These are phyloP conservation scores for Morphnarchus princeps DNA, from an alignment of 2,113 vertebrate species.

Conservation along the genomic window DNA sequence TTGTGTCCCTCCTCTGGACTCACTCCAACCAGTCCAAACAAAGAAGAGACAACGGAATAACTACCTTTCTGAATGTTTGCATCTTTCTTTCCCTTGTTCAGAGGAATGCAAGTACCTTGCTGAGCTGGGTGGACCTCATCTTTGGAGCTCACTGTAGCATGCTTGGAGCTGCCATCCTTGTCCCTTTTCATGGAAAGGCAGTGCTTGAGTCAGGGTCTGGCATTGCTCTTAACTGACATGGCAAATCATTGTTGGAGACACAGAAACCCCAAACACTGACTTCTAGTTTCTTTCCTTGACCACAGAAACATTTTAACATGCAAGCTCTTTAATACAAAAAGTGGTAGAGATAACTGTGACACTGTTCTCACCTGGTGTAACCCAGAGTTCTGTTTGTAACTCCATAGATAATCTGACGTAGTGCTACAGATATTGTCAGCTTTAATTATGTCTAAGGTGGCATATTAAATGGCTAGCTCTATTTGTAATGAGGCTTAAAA, in stretches of 20 bases:
- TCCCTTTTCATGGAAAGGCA: neutral
- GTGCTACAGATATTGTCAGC: neutral
- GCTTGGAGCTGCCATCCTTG: neutral
- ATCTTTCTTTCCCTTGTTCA: neutral
- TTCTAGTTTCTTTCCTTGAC: neutral
- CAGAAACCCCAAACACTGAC: neutral
- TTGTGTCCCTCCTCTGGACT: too few species aligned
- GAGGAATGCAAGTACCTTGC: neutral
- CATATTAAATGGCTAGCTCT: neutral
- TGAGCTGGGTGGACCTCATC: neutral
- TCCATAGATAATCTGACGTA: neutral
- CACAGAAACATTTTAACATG: neutral
- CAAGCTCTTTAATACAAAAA: neutral
- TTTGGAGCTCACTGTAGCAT: neutral
- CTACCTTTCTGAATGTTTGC: neutral
- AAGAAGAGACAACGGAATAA: neutral
- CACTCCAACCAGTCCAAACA: too few species aligned
- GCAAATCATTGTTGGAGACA: neutral
- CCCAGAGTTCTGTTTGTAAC: neutral
- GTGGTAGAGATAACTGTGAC: neutral
- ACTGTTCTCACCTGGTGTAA: neutral
- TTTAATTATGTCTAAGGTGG: neutral
- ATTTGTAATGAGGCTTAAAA: neutral
- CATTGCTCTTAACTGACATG: neutral
- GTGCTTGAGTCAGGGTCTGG: accelerated